Evolutionary conservation across 2,797 vertebrate genomes (phyloP).

Genomic region (Chiloscyllium punctatum): DNA sequence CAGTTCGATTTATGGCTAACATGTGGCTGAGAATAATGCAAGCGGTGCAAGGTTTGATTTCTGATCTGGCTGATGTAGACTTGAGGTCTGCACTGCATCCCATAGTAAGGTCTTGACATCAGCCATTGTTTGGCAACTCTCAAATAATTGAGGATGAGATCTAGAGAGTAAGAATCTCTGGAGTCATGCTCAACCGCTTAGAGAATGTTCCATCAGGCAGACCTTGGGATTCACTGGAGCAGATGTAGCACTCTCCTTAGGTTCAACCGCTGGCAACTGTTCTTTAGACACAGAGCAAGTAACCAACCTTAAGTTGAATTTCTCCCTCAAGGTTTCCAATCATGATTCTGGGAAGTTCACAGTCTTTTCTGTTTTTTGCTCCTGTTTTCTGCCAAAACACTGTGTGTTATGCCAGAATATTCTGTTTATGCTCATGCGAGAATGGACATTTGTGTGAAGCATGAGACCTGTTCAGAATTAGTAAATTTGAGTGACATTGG

Average conservation of each 20-base stretch:
- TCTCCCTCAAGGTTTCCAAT: background rate
- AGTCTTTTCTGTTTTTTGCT: background rate
- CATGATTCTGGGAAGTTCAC: background rate
- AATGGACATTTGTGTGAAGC: background rate
- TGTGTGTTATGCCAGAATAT: background rate
- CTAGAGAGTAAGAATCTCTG: too few relatives aligned
- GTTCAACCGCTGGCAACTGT: background rate
- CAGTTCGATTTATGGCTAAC: too few relatives aligned
- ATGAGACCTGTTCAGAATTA: background rate
- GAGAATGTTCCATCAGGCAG: background rate
- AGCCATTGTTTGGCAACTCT: too few relatives aligned
- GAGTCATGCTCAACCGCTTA: background rate
- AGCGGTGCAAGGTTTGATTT: too few relatives aligned
- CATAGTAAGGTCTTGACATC: too few relatives aligned
- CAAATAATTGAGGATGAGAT: too few relatives aligned
- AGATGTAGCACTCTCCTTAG: background rate
- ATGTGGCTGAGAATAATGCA: too few relatives aligned
- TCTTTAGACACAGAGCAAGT: background rate
- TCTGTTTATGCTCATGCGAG: background rate
- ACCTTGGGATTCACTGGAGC: background rate
- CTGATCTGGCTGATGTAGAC: too few relatives aligned
- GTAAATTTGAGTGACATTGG: background rate
- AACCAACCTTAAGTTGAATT: background rate
- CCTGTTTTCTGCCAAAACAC: background rate
- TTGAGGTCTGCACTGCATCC: too few relatives aligned